Percentiles rank a stretch among this genome's conserved stretches.
phyloP scores from a whole-genome alignment of 2,113 vertebrate species.

The Leucoraja erinaceus region DNA sequence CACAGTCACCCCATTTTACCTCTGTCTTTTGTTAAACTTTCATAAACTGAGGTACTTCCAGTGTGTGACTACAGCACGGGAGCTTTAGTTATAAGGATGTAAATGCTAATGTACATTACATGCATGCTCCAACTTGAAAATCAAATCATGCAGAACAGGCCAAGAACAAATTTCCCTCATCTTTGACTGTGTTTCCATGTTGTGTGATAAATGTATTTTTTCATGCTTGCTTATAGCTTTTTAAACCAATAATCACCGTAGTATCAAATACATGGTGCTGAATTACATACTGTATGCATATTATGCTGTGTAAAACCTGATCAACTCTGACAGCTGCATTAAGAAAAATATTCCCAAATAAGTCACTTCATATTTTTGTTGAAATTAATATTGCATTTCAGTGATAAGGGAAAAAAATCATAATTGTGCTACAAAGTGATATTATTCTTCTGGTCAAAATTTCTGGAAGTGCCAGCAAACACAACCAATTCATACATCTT shows the following conservation, averaged over 20 bases:
- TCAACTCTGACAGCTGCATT: constrained; percentile 11
- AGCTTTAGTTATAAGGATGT: background rate
- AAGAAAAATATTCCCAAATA: constrained; percentile 29
- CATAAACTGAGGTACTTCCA: constrained; percentile 1
- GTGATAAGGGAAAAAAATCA: background rate
- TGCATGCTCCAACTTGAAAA: constrained; percentile 28
- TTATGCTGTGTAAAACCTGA: constrained; percentile 15
- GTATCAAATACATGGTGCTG: background rate
- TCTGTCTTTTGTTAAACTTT: background rate
- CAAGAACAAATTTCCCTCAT: constrained; percentile 36
- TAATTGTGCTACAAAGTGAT: constrained; percentile 19
- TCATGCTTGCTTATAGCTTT: constrained; percentile 37
- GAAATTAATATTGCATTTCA: constrained; percentile 24
- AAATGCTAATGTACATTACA: constrained; percentile 21
- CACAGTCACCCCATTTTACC: background rate
- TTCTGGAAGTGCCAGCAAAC: background rate
- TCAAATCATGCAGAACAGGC: constrained; percentile 37
- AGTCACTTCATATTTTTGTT: constrained; percentile 9
- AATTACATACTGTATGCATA: constrained; percentile 25
- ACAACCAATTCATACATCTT: background rate
- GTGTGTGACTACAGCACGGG: background rate
- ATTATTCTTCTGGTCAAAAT: background rate
- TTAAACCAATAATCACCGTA: background rate
- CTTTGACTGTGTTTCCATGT: constrained; percentile 13
- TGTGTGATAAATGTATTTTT: constrained; percentile 34